Percentiles rank a stretch among this genome's conserved stretches.
Conservation (phyloP, 1,140 invertebrate genomes). For the Venturia canescens region DNA sequence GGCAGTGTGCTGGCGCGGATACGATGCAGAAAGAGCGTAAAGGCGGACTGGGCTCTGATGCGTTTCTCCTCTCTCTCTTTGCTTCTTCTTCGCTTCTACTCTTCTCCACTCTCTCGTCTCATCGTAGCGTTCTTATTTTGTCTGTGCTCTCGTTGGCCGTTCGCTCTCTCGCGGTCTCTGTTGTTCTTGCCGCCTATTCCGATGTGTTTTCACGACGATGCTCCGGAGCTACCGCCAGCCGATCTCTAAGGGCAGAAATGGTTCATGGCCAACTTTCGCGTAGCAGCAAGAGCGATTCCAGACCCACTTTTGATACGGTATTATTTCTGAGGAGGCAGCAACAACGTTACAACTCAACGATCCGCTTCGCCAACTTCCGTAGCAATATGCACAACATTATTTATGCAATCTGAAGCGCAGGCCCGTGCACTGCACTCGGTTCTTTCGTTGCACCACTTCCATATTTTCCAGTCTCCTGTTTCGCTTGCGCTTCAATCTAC, state of each 20-base stretch:
- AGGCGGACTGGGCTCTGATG: slow-evolving; percentile 31
- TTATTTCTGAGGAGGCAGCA: slow-evolving; percentile 25
- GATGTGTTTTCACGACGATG: slow-evolving; percentile 46
- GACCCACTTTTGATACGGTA: slow-evolving; percentile 49
- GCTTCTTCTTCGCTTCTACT: slow-evolving; percentile 45
- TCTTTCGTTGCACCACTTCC: too few species aligned
- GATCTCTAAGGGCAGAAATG: slow-evolving; percentile 66
- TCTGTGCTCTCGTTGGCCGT: slow-evolving; percentile 61
- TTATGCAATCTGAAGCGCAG: too few species aligned
- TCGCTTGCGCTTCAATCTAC: too few species aligned
- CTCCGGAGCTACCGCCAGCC: slow-evolving; percentile 1
- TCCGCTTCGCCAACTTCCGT: neutral
- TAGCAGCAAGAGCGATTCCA: slow-evolving; percentile 53
- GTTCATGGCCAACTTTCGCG: slow-evolving; percentile 63
- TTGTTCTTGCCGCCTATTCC: slow-evolving; percentile 26
- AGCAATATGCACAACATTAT: too few species aligned
- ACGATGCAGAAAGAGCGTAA: slow-evolving; percentile 36
- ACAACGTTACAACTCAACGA: slow-evolving; percentile 9
- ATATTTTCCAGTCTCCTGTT: too few species aligned
- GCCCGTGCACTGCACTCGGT: too few species aligned
- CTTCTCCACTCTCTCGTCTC: slow-evolving; percentile 43
- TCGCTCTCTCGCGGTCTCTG: slow-evolving; percentile 45
- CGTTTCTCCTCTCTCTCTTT: slow-evolving; percentile 35
- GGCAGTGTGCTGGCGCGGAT: neutral
- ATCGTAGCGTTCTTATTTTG: slow-evolving; percentile 68